Evolutionary conservation across 2,113 vertebrate species (phyloP), one percentile per base, ranked within the genome.

Genomic region (Gasterosteus aculeatus): DNA sequence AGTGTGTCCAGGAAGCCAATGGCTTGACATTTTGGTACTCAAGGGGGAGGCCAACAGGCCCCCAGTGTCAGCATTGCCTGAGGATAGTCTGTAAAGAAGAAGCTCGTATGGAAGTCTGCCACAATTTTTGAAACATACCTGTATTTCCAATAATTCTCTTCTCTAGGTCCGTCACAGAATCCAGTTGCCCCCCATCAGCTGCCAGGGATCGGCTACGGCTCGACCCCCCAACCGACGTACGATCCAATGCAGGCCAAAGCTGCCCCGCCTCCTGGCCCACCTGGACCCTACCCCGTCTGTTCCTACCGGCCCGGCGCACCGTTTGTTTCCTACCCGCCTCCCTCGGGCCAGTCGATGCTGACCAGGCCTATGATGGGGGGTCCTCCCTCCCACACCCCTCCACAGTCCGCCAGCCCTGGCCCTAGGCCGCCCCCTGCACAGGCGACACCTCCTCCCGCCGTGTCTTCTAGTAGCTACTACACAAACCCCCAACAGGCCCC

Each of bases 131-230:
- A 60, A 63, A 75, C 22, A 15, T 65, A 10, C 26, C 31, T 49
- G 4, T 72, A 18, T 82, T 53, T 53, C 35, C 7, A 38, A 38
- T 38, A 38, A 38, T 44, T 61, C 68, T 60, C 26, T 46, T 29
- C 87, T 87, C 19, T 69, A 99, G 98, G 98, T 93, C 97, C 98
- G 68, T 94, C 97, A 47, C 96, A 95, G 69, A 96, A 94, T 85
- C 92, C 94, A 53, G 75, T 94, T 26, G 58, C 75, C 74, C 77
- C 96, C 81, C 95, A 95, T 87, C 91, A 95, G 87, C 89, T 94
- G 84, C 77, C 91, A 46, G 93, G 93, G 51, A 94, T 94, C 81
- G 93, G 83, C 76, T 96, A 94, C 35, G 90, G 85, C 82, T 92
- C 94, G 85, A 85, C 75, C 5, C 91, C 87, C 69, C 95, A 95